Evolutionary conservation across 2,113 vertebrate genomes (phyloP).

Genomic region (Calonectris borealis): DNA sequence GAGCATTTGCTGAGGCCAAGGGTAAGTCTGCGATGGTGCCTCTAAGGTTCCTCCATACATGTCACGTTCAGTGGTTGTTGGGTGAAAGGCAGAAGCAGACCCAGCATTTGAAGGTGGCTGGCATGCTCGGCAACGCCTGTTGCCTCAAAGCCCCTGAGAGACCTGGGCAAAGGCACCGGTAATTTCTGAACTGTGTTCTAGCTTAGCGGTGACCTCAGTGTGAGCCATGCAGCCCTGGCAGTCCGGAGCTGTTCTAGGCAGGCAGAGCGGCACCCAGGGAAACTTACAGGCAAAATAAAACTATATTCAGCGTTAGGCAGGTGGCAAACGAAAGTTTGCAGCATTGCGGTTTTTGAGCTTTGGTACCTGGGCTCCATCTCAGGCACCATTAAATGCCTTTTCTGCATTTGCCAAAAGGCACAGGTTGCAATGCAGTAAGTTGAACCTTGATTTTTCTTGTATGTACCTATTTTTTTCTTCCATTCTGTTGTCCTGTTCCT

Average conservation of each 20-base stretch:
- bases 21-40: neutral
- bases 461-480: neutral
- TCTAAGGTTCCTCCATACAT: neutral
- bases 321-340: neutral
- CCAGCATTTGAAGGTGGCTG: neutral
- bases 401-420: neutral
- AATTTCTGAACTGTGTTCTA: neutral
- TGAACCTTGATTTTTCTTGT: neutral
- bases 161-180: neutral
- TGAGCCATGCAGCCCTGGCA: neutral
- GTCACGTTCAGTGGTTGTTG: neutral
- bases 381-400: neutral
- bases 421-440: neutral
- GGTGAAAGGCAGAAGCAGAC: neutral
- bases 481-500: neutral
- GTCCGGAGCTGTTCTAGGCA: neutral
- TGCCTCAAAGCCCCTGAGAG: neutral
- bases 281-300: neutral
- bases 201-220: neutral
- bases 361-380: neutral
- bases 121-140: neutral
- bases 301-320: neutral
- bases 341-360: neutral
- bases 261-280: neutral
- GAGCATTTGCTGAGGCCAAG: neutral